Conservation (phyloP, 2,797 vertebrate genomes). For the Tangara arthus region DNA sequence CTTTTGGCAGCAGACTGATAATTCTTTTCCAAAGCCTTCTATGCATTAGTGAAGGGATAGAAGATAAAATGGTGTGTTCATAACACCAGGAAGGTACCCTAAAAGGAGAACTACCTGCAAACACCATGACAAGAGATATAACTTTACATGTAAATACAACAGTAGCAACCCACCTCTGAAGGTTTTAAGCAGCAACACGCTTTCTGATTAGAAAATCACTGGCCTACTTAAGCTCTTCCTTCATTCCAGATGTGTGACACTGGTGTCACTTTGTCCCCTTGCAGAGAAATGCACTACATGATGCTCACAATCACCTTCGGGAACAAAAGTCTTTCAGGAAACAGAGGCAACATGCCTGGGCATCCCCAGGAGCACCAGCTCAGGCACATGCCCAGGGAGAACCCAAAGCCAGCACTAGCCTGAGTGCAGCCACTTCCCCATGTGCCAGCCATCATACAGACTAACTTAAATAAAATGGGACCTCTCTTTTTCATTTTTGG, state of each 20-base stretch:
- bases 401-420: not conserved
- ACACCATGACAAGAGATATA: not conserved
- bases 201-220: not conserved
- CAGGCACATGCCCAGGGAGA: not conserved
- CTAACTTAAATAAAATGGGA: not conserved
- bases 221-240: not conserved
- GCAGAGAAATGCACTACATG: fast-evolving
- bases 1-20: not conserved
- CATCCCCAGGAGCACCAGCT: not conserved
- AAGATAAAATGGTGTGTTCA: not conserved
- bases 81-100: not conserved
- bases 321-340: not conserved
- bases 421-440: not conserved
- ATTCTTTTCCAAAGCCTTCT: not conserved
- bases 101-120: not conserved
- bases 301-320: not conserved
- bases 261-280: not conserved
- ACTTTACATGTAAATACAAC: not conserved
- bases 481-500: not conserved
- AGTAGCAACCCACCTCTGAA: not conserved
- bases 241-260: fast-evolving
- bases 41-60: not conserved
- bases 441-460: fast-evolving
- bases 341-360: not conserved
- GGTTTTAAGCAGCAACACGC: not conserved